These are phyloP conservation scores for Esox masquinongy DNA, from an alignment of 2,797 vertebrate species.

Conservation along the genomic window DNA sequence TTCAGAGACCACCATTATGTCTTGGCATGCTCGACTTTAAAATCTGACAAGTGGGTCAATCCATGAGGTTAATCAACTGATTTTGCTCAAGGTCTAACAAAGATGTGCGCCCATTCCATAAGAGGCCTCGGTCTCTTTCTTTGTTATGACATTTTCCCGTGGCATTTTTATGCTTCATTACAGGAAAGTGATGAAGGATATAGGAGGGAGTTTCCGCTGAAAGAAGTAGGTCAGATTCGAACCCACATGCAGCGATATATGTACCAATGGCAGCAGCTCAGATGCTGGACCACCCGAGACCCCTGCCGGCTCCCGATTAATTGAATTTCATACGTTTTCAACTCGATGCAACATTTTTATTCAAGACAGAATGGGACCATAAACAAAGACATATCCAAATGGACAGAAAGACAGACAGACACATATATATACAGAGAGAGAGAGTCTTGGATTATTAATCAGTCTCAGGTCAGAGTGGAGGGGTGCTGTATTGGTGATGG, in stretches of 20 bases:
- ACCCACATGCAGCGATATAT: too few species aligned
- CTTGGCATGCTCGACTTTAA: neutral
- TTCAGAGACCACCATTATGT: neutral
- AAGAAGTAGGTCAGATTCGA: too few species aligned
- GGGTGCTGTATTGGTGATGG: slow-evolving; percentile 17
- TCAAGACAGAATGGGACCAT: neutral
- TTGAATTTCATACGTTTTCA: too few species aligned
- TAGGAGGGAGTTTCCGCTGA: too few species aligned
- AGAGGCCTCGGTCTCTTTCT: neutral
- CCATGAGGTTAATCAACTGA: neutral
- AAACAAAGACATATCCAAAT: neutral
- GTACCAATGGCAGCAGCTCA: too few species aligned
- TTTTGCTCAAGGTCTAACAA: neutral
- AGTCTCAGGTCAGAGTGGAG: slow-evolving; percentile 13
- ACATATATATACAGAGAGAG: neutral
- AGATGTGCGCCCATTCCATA: neutral
- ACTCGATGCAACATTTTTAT: neutral
- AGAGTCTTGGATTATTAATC: slow-evolving; percentile 20
- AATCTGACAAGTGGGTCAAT: neutral
- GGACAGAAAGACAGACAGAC: neutral
- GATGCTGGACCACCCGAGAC: too few species aligned
- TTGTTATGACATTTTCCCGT: too few species aligned
- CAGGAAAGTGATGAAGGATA: too few species aligned
- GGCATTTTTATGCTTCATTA: too few species aligned
- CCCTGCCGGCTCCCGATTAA: too few species aligned